Percentiles rank a stretch among this genome's conserved stretches.
Evolutionary conservation across 2,797 vertebrate species (phyloP).

Genomic region (Lacerta viridis): DNA sequence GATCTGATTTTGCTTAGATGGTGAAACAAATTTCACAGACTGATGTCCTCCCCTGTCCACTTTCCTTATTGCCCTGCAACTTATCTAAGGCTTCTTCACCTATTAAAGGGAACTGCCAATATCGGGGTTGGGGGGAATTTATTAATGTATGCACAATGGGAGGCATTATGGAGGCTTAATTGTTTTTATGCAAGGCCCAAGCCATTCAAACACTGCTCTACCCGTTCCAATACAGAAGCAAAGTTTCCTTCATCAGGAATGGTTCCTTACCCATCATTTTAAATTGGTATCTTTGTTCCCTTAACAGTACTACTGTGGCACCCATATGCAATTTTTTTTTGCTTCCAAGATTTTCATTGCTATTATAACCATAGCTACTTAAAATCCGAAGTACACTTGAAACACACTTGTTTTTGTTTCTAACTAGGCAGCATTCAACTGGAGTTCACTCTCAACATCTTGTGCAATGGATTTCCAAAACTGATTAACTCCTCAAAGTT

Average conservation of each 20-base stretch:
- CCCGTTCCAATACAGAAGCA: conserved; percentile 4
- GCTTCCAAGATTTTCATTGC: conserved; percentile 27
- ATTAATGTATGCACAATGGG: not conserved
- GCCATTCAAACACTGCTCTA: not conserved
- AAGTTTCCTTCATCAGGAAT: conserved; percentile 45
- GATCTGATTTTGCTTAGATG: not conserved
- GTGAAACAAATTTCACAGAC: not conserved
- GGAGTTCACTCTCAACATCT: conserved; percentile 21
- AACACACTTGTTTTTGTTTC: conserved; percentile 43
- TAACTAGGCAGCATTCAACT: conserved; percentile 14
- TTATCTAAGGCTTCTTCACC: not conserved
- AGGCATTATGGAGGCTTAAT: not conserved
- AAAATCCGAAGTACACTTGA: not conserved
- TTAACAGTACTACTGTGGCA: not conserved
- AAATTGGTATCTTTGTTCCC: not conserved
- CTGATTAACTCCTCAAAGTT: not conserved
- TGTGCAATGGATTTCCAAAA: conserved; percentile 22
- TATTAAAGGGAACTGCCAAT: too few species aligned
- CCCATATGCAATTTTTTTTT: not conserved
- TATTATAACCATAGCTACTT: conserved; percentile 26
- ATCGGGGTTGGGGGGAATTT: not conserved
- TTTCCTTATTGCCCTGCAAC: not conserved
- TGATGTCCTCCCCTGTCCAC: not conserved
- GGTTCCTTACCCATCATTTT: not conserved
- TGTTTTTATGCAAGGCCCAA: not conserved